These are phyloP conservation scores for Microtus montanus DNA, from an alignment of 2,113 vertebrate genomes.

Conservation along the genomic window DNA sequence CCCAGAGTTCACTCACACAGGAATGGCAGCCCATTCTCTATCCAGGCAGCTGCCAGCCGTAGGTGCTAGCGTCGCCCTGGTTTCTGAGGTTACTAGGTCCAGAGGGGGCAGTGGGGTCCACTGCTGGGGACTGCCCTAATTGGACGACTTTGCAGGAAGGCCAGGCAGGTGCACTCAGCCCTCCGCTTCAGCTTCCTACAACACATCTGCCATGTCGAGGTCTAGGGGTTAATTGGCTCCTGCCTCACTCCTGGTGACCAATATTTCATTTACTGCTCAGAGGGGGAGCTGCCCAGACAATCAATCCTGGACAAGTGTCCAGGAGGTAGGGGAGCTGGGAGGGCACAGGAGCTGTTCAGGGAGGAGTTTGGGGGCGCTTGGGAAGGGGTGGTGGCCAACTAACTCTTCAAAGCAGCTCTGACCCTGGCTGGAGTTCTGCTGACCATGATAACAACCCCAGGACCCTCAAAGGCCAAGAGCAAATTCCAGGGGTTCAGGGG, in stretches of 20 bases:
- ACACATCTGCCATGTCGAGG: conserved; percentile 68
- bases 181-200: conserved; percentile 60
- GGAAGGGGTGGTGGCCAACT: not conserved
- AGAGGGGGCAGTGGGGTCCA: conserved; percentile 41
- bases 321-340: conserved; percentile 26
- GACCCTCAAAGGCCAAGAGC: not conserved
- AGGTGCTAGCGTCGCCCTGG: not conserved
- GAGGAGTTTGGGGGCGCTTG: not conserved
- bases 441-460: not conserved
- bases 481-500: not conserved
- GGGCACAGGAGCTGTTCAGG: not conserved
- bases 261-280: conserved; percentile 81
- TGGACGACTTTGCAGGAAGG: conserved; percentile 74
- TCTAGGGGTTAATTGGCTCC: conserved; percentile 81
- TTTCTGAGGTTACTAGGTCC: conserved; percentile 37
- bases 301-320: conserved; percentile 71
- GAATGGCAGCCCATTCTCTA: not conserved
- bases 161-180: conserved; percentile 64
- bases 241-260: conserved; percentile 75
- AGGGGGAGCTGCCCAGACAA: conserved; percentile 76
- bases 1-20: conserved; percentile 21
- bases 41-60: not conserved
- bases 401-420: not conserved
- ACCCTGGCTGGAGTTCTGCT: not conserved
- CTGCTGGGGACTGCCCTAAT: conserved; percentile 72